These are phyloP conservation scores for Gortyna flavago DNA, from an alignment of 2,888 invertebrate species.

Conservation along the genomic window DNA sequence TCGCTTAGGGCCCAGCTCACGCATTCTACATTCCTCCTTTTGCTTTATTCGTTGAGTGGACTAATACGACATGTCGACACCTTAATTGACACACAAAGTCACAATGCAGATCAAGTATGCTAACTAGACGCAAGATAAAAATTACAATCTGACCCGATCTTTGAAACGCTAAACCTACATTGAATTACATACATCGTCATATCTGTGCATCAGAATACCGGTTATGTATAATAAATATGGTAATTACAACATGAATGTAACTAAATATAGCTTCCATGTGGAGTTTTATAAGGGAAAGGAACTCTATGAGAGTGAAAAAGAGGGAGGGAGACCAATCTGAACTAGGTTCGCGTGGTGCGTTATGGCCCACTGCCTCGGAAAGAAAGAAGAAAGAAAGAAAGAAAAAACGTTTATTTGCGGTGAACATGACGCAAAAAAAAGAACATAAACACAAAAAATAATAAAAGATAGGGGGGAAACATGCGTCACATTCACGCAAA, in stretches of 20 bases:
- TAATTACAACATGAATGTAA: slow-evolving; percentile 11
- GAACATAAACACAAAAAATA: too few species aligned
- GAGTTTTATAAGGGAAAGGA: not conserved
- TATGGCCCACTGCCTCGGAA: not conserved
- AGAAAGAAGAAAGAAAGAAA: too few species aligned
- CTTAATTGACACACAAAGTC: not conserved
- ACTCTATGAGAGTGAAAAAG: not conserved
- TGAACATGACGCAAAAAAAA: too few species aligned
- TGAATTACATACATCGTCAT: not conserved
- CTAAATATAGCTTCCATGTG: not conserved
- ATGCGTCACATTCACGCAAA: too few species aligned
- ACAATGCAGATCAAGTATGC: not conserved
- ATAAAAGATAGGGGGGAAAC: too few species aligned
- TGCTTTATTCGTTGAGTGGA: too few species aligned
- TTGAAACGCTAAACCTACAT: not conserved
- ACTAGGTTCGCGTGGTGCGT: not conserved
- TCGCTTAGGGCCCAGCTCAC: too few species aligned
- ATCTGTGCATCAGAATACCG: slow-evolving; percentile 41
- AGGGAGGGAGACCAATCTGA: not conserved
- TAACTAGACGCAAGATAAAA: not conserved
- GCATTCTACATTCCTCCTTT: too few species aligned
- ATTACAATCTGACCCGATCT: slow-evolving; percentile 17
- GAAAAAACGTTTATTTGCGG: too few species aligned
- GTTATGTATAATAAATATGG: slow-evolving; percentile 18
- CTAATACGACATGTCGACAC: too few species aligned